phyloP scores from a whole-genome alignment of 2,888 invertebrate species.

The Acanthosepion esculentum region DNA sequence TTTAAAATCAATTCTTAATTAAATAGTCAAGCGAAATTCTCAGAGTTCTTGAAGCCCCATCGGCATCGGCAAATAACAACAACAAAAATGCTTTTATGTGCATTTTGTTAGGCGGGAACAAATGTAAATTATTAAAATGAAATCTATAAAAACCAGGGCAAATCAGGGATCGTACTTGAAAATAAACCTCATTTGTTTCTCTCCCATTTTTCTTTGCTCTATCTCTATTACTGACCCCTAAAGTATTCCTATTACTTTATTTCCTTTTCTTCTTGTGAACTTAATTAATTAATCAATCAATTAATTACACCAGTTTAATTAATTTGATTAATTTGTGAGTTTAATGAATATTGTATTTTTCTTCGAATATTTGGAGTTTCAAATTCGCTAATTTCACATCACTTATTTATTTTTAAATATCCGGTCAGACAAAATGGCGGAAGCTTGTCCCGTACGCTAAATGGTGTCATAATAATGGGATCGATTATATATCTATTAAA shows the following conservation, averaged over 20 bases:
- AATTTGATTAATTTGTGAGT: neutral
- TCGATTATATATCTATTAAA: neutral
- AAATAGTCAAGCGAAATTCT: too few relatives aligned
- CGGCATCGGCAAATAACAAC: too few relatives aligned
- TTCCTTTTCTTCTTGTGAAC: neutral
- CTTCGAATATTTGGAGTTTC: neutral
- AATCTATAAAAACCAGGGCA: neutral
- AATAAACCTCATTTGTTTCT: neutral
- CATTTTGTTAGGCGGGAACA: neutral
- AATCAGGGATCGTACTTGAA: neutral
- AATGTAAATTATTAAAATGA: neutral
- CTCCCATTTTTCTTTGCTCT: neutral
- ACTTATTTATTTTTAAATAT: conserved; percentile 5
- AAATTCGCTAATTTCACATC: neutral
- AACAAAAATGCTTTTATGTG: neutral
- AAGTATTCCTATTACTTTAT: neutral
- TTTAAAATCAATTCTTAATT: too few relatives aligned
- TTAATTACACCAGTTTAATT: conserved; percentile 8
- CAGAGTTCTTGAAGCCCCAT: too few relatives aligned
- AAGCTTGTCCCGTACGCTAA: neutral
- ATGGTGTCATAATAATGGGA: neutral
- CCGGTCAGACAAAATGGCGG: neutral
- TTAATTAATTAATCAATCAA: neutral
- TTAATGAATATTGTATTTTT: neutral
- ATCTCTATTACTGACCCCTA: neutral